Evolutionary conservation across 2,797 vertebrate genomes (phyloP).

Genomic region (Rhabdomys pumilio): DNA sequence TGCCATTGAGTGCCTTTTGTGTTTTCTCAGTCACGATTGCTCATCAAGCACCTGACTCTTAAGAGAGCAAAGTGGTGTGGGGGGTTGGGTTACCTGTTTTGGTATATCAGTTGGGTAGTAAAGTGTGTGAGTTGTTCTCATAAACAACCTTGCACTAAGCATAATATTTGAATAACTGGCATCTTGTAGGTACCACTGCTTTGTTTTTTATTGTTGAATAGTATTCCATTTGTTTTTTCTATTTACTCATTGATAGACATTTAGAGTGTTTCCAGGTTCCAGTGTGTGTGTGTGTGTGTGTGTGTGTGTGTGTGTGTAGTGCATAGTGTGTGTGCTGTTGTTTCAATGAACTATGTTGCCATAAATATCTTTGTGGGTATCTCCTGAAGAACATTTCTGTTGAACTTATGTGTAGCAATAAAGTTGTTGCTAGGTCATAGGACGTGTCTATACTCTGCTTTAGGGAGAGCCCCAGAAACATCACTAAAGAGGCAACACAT

Average conservation of each 20-base stretch:
- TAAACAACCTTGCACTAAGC: not conserved
- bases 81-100: not conserved
- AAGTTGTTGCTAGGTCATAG: not conserved
- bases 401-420: conserved; percentile 3
- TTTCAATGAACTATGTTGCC: conserved; percentile 24
- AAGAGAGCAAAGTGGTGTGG: not conserved
- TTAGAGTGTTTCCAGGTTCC: conserved; percentile 1
- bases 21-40: not conserved
- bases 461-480: not conserved
- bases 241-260: conserved; percentile 16
- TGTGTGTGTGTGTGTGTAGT: not conserved
- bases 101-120: not conserved
- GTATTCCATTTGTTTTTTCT: conserved; percentile 40
- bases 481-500: not conserved
- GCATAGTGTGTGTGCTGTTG: not conserved
- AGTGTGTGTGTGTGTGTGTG: not conserved
- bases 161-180: conserved; percentile 14
- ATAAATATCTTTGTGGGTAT: not conserved
- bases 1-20: not conserved
- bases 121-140: not conserved
- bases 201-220: not conserved
- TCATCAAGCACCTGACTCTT: conserved; percentile 21
- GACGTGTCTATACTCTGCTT: not conserved
- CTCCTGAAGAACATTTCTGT: conserved; percentile 33
- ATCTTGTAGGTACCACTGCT: not conserved